Evolutionary conservation across 2,888 invertebrate species (phyloP).

Genomic region (Chrysolina oricalcia): DNA sequence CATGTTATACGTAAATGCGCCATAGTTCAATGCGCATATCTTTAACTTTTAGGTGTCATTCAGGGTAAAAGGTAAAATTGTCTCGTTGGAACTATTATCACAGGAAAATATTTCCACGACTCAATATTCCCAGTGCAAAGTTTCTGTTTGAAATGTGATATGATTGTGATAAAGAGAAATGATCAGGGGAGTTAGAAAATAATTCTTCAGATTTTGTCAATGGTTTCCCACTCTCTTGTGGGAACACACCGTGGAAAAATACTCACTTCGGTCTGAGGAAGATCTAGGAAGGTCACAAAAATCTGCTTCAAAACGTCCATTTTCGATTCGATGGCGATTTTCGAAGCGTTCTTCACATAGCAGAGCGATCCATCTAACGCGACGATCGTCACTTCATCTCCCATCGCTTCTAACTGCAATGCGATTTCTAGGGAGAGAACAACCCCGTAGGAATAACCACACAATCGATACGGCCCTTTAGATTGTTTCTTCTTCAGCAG

Average conservation of each 20-base stretch:
- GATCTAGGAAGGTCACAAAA: conserved; percentile 32
- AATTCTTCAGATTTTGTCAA: no score
- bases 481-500: conserved; percentile 41
- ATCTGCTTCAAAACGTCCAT: conserved; percentile 9
- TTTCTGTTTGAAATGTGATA: no score
- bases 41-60: no score
- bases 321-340: background rate
- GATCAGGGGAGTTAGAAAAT: no score
- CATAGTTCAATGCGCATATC: no score
- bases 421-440: conserved; percentile 51
- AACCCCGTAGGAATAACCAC: conserved; percentile 53
- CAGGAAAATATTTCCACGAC: no score
- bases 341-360: conserved; percentile 33
- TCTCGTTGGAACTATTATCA: no score
- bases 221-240: no score
- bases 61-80: no score
- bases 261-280: conserved; percentile 27
- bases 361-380: conserved; percentile 49
- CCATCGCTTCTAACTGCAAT: conserved; percentile 43
- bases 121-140: no score
- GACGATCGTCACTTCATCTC: conserved; percentile 46
- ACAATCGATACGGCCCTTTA: conserved; percentile 51
- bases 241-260: background rate
- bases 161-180: no score
- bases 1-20: no score